Conservation (phyloP, 2,797 vertebrate genomes). For the Paedocypris micromegethes region DNA sequence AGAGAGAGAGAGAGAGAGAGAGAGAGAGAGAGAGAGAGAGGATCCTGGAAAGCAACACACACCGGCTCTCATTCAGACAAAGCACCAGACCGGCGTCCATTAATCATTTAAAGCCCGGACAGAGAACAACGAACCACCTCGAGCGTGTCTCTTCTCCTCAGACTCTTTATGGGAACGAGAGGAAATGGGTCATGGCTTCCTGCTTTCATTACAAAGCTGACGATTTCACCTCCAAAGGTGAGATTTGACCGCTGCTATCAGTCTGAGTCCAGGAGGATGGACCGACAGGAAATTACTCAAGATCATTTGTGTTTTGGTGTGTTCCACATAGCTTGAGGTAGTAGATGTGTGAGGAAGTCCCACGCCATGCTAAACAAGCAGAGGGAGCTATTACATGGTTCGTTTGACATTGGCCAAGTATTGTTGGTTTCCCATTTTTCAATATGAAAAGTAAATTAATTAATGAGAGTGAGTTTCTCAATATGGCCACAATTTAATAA, state of each 20-base stretch:
- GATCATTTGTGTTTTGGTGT: too few species aligned
- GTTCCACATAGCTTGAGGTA: too few species aligned
- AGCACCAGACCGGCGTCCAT: slow-evolving; percentile 11
- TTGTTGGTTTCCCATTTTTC: too few species aligned
- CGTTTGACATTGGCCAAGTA: too few species aligned
- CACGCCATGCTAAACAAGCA: too few species aligned
- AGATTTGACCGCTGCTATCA: slow-evolving; percentile 28
- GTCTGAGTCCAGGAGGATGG: not conserved
- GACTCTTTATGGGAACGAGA: slow-evolving; percentile 14
- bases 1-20: not conserved
- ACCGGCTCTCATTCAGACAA: slow-evolving; percentile 25
- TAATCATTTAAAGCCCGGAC: slow-evolving; percentile 20
- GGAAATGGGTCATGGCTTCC: slow-evolving; percentile 28
- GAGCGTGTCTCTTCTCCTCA: slow-evolving; percentile 16
- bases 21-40: not conserved
- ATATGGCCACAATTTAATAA: too few species aligned
- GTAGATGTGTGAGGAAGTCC: too few species aligned
- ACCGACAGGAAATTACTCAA: too few species aligned
- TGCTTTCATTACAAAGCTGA: slow-evolving; percentile 24
- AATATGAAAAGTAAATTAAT: too few species aligned
- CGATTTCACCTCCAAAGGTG: slow-evolving; percentile 23
- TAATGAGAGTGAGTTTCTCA: too few species aligned
- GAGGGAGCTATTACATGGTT: too few species aligned
- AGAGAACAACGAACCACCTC: slow-evolving; percentile 18
- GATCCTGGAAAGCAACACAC: slow-evolving; percentile 22